Conservation (phyloP, 2,797 vertebrate genomes). For the Ibycter americanus region DNA sequence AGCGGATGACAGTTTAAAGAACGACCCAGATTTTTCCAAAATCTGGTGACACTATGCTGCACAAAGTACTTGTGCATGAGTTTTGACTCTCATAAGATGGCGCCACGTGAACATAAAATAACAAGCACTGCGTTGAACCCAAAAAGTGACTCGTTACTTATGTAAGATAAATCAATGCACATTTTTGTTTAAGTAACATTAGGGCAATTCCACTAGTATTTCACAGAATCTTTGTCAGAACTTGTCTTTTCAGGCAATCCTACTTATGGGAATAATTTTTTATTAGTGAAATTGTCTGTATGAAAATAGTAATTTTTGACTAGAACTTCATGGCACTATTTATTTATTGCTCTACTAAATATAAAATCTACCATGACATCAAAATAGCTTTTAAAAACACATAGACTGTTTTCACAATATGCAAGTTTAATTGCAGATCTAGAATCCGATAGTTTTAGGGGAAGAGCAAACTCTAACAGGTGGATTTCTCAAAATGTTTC, state of each 20-base stretch:
- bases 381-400: background rate
- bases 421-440: background rate
- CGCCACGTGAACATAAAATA: background rate
- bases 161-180: background rate
- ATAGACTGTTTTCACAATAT: background rate
- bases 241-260: background rate
- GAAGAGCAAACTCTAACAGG: background rate
- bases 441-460: background rate
- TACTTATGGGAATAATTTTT: background rate
- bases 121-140: rapidly evolving
- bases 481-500: background rate
- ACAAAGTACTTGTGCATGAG: background rate
- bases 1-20: background rate
- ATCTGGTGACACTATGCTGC: rapidly evolving
- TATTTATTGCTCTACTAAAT: background rate
- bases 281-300: background rate
- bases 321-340: background rate
- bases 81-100: background rate
- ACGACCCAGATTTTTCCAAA: background rate
- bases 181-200: background rate
- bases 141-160: rapidly evolving
- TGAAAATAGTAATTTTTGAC: background rate
- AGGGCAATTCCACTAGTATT: background rate
- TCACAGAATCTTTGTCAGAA: background rate
- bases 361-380: background rate